phyloP scores from a whole-genome alignment of 2,113 vertebrate genomes.

The Eubucco bourcierii region DNA sequence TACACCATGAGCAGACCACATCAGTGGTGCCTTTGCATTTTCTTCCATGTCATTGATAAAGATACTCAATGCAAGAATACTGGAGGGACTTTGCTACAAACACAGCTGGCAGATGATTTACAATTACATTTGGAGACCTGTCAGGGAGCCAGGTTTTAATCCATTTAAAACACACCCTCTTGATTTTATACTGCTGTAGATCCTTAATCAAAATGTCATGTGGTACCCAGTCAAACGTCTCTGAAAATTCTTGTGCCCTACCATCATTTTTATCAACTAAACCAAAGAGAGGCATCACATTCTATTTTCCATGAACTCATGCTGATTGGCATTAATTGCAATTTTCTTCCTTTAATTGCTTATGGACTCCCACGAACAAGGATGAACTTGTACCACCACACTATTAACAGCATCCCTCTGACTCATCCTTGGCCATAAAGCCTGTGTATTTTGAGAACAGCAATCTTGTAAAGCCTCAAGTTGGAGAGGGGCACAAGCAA shows the following conservation, averaged over 20 bases:
- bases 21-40: constrained; percentile 32
- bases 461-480: not conserved
- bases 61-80: constrained; percentile 51
- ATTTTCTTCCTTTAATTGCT: constrained; percentile 35
- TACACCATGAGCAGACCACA: constrained; percentile 11
- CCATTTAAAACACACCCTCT: constrained; percentile 51
- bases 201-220: constrained; percentile 62
- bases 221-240: constrained; percentile 36
- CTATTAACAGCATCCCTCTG: not conserved
- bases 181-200: constrained; percentile 60
- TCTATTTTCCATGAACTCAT: constrained; percentile 46
- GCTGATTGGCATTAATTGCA: constrained; percentile 46
- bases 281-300: constrained; percentile 34
- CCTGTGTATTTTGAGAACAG: not conserved
- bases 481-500: not conserved
- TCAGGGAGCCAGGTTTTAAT: constrained; percentile 68
- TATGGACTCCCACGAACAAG: not conserved
- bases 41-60: constrained; percentile 54
- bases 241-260: not conserved
- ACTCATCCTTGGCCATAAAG: not conserved
- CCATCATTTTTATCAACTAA: constrained; percentile 52
- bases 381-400: constrained; percentile 4
- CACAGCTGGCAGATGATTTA: constrained; percentile 62
- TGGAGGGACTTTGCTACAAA: constrained; percentile 46
- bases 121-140: constrained; percentile 63